A percentile compares a stretch with the other conserved stretches of the same genome.
Conservation (phyloP, 2,888 invertebrate species). For the Papilio gigon region DNA sequence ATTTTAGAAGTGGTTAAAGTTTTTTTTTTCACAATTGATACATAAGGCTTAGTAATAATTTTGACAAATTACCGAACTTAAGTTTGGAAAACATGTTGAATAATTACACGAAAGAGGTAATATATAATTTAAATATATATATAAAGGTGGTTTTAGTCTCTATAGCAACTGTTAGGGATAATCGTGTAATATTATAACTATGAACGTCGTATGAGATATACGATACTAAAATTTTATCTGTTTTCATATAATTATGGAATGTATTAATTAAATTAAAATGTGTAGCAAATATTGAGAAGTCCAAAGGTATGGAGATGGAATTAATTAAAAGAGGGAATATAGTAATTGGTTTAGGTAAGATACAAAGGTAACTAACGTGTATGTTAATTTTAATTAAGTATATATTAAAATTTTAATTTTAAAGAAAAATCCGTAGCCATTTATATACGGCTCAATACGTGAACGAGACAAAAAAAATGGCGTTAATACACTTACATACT, state of each 20-base stretch:
- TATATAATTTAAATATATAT: background rate
- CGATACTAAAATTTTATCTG: too few relatives aligned
- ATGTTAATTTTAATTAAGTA: constrained; percentile 23
- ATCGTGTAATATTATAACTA: background rate
- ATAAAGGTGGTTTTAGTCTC: background rate
- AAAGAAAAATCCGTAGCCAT: constrained; percentile 7
- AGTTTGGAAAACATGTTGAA: background rate
- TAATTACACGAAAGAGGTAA: constrained; percentile 34
- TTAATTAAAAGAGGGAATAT: background rate
- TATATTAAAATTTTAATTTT: constrained; percentile 28
- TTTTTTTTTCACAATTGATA: too few relatives aligned
- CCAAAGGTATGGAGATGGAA: background rate
- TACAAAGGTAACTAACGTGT: background rate
- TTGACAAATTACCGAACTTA: background rate
- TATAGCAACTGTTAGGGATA: background rate
- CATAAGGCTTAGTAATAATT: too few relatives aligned
- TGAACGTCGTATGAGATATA: background rate
- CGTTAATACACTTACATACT: constrained; percentile 20
- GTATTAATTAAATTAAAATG: background rate
- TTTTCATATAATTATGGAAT: constrained; percentile 2
- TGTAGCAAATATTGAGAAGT: constrained; percentile 25
- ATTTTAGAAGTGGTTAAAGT: background rate
- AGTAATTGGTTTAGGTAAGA: background rate
- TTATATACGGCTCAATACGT: background rate
- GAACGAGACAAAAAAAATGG: constrained; percentile 9